Percentiles rank a stretch among this genome's conserved stretches.
Evolutionary conservation across 2,888 invertebrate genomes (phyloP).

Genomic region (Siphlonurus alternatus): DNA sequence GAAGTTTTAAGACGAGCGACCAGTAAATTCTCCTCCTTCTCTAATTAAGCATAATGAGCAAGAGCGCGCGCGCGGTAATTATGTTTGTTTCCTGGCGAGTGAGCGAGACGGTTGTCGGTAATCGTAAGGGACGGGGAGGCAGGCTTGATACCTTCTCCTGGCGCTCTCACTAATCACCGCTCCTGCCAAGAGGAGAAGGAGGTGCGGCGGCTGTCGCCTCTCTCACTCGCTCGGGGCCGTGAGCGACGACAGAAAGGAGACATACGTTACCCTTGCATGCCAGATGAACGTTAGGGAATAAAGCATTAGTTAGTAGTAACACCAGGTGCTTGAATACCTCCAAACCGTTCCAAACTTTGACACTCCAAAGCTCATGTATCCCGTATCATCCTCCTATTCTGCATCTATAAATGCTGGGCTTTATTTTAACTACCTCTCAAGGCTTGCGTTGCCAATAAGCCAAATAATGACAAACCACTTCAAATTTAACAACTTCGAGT

Average conservation of each 20-base stretch:
- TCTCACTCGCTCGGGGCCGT: neutral
- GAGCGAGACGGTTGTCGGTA: neutral
- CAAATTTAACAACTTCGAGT: too few species aligned
- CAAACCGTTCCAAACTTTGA: neutral
- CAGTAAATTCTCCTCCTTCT: too few species aligned
- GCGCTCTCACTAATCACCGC: neutral
- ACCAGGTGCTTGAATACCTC: neutral
- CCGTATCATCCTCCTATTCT: too few species aligned
- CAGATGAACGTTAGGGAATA: neutral
- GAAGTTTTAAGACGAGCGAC: too few species aligned
- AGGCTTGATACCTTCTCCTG: neutral
- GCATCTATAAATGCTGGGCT: too few species aligned
- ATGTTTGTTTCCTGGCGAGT: conserved; percentile 1
- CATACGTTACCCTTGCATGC: neutral
- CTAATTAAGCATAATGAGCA: conserved; percentile 4
- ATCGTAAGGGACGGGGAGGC: neutral
- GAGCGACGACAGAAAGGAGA: neutral
- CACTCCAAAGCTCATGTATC: neutral
- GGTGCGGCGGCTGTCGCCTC: neutral
- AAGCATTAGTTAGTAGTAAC: neutral
- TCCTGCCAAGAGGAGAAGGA: neutral
- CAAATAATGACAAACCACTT: too few species aligned
- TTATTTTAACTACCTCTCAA: too few species aligned
- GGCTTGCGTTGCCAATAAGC: too few species aligned
- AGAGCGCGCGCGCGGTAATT: conserved; percentile 3